These are phyloP conservation scores for Ophioderma brevispina DNA, from an alignment of 35 echinoderm and acorn worm genomes.

Conservation along the genomic window DNA sequence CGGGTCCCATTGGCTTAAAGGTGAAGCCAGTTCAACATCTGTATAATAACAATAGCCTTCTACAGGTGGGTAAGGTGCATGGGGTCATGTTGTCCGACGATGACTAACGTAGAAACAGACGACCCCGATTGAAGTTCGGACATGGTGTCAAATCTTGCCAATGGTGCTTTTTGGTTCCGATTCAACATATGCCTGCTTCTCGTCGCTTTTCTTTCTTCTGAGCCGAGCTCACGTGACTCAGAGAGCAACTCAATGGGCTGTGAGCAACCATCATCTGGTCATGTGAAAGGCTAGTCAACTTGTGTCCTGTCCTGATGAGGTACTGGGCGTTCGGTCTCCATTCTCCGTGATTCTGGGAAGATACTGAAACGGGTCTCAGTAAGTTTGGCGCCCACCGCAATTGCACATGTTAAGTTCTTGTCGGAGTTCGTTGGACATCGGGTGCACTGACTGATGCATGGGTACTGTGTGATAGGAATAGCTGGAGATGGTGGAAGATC, in stretches of 20 bases:
- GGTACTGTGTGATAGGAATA: neutral
- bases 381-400: neutral
- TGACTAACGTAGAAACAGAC: slow-evolving; percentile 43
- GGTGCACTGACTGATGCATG: neutral
- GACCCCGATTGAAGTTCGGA: slow-evolving; percentile 59
- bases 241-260: neutral
- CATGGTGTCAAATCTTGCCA: slow-evolving; percentile 75
- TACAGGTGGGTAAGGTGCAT: neutral
- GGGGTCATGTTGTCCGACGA: slow-evolving; percentile 36
- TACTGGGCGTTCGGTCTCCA: neutral
- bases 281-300: neutral
- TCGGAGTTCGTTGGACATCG: neutral
- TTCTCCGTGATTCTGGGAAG: neutral
- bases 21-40: slow-evolving; percentile 55
- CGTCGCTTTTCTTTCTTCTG: neutral
- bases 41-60: slow-evolving; percentile 90
- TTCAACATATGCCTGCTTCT: neutral
- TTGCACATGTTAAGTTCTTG: neutral
- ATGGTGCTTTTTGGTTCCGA: slow-evolving; percentile 49
- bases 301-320: neutral
- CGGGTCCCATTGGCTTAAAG: neutral
- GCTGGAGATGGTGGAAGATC: neutral
- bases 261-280: neutral
- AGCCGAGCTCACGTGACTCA: neutral
- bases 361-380: neutral